Percentiles rank a stretch among this genome's conserved stretches.
These are phyloP conservation scores for Tetropium fuscum DNA, from an alignment of 2,888 invertebrate species.

Conservation along the genomic window DNA sequence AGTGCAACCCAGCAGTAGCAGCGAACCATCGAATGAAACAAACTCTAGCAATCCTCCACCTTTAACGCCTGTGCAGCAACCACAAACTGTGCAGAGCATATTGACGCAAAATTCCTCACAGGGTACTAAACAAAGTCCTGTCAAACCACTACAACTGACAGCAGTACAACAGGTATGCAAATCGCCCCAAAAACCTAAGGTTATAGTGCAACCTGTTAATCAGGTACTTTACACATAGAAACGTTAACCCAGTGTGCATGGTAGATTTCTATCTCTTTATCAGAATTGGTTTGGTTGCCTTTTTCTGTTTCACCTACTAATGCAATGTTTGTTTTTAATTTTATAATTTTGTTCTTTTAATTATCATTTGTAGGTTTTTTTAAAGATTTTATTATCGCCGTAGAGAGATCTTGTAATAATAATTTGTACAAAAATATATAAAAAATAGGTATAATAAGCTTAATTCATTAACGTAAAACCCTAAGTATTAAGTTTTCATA, in stretches of 20 bases:
- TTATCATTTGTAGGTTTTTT: too few relatives aligned
- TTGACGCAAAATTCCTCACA: conserved; percentile 9
- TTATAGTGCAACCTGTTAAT: conserved; percentile 59
- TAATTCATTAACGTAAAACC: too few relatives aligned
- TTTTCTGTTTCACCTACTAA: neutral
- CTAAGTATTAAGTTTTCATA: conserved; percentile 1
- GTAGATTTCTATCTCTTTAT: neutral
- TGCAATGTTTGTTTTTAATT: conserved; percentile 1
- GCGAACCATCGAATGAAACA: conserved; percentile 48
- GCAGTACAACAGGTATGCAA: conserved; percentile 63
- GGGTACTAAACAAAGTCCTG: conserved; percentile 36
- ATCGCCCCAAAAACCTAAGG: conserved; percentile 57
- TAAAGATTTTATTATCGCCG: too few relatives aligned
- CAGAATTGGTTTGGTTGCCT: neutral
- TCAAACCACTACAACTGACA: conserved; percentile 42
- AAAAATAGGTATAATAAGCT: too few relatives aligned
- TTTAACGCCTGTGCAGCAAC: conserved; percentile 67
- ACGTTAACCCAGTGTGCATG: conserved; percentile 18
- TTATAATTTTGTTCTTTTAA: too few relatives aligned
- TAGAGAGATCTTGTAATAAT: too few relatives aligned
- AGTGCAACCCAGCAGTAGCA: conserved; percentile 78
- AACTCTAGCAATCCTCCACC: conserved; percentile 66
- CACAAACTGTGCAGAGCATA: conserved; percentile 60
- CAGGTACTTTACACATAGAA: conserved; percentile 52
- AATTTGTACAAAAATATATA: neutral